Conservation (phyloP, 2,888 invertebrate genomes). For the Invenusta paracnida region DNA sequence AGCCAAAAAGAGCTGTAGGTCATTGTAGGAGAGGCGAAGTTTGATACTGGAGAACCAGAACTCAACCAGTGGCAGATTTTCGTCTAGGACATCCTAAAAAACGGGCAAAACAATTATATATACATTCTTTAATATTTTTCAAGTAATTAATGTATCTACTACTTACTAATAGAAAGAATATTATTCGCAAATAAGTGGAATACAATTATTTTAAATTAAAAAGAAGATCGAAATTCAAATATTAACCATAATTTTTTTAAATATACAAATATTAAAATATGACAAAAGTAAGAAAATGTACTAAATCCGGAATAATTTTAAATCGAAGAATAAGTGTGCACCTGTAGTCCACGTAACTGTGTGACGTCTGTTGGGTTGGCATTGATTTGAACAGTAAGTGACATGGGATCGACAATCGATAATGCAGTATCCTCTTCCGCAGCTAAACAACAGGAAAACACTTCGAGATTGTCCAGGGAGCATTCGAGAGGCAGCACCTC, state of each 20-base stretch:
- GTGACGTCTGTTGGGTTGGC: background rate
- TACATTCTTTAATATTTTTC: no score
- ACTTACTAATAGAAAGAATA: no score
- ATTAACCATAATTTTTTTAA: no score
- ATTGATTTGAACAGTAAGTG: background rate
- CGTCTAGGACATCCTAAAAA: background rate
- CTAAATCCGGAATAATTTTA: no score
- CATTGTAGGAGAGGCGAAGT: slow-evolving; percentile 82
- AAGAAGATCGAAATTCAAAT: no score
- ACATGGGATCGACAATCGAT: slow-evolving; percentile 87
- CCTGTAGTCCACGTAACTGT: background rate
- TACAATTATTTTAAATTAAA: no score
- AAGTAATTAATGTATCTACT: no score
- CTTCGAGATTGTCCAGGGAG: slow-evolving; percentile 78
- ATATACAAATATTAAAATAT: no score
- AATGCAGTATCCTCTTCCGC: slow-evolving; percentile 86
- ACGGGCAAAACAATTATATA: no score
- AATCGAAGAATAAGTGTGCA: no score
- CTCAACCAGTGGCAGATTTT: background rate
- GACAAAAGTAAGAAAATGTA: no score
- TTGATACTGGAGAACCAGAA: slow-evolving; percentile 66
- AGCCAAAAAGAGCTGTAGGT: slow-evolving; percentile 81
- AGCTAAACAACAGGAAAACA: slow-evolving; percentile 84
- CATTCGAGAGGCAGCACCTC: slow-evolving; percentile 63
- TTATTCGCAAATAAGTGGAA: no score